Conservation (phyloP, 2,113 vertebrate species). For the Chauna torquata region DNA sequence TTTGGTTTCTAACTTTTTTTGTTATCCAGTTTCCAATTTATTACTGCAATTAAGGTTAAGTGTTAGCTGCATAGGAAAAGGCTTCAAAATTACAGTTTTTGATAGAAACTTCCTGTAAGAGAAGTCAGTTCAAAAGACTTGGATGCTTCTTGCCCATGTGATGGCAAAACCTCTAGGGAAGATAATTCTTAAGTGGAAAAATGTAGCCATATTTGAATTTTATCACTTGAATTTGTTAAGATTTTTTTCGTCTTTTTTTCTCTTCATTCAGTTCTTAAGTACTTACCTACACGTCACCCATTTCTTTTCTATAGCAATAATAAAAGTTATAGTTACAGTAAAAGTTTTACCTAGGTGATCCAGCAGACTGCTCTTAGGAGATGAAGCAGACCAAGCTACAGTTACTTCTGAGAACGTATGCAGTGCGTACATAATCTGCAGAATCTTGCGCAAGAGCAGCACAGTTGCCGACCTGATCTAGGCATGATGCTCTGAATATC, state of each 20-base stretch:
- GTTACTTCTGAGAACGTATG: neutral
- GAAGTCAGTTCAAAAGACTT: neutral
- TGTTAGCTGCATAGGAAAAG: neutral
- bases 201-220: neutral
- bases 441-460: neutral
- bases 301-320: neutral
- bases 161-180: neutral
- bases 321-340: neutral
- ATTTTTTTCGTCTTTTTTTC: neutral
- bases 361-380: neutral
- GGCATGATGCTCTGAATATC: neutral
- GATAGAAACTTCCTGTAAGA: neutral
- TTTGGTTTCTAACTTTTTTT: neutral
- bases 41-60: neutral
- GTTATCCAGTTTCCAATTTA: neutral
- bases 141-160: neutral
- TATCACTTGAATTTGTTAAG: neutral
- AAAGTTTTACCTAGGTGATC: neutral
- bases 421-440: neutral
- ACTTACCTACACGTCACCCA: neutral
- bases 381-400: neutral
- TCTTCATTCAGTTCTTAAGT: neutral
- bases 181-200: neutral
- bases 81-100: neutral
- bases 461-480: neutral